Percentiles rank a stretch among this genome's conserved stretches.
These are phyloP conservation scores for Ericerus pela DNA, from an alignment of 1,140 invertebrate genomes.

Conservation along the genomic window DNA sequence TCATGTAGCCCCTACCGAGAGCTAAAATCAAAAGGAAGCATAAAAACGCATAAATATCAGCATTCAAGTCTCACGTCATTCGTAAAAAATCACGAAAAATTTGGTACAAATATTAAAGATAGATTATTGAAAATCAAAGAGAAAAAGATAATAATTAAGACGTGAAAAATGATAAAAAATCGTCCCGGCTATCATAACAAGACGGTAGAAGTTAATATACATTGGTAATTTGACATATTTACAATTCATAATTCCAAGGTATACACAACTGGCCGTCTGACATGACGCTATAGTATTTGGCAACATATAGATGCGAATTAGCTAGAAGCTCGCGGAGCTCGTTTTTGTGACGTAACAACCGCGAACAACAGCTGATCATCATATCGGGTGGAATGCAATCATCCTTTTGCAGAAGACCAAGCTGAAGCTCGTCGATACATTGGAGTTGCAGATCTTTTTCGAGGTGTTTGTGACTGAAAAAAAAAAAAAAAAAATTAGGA, in stretches of 20 bases:
- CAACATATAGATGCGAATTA: constrained; percentile 56
- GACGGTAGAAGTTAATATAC: background rate
- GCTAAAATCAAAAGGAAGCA: too few species aligned
- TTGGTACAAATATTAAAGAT: too few species aligned
- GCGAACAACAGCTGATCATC: constrained; percentile 70
- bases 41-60: too few species aligned
- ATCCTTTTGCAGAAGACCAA: constrained; percentile 63
- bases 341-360: constrained; percentile 42
- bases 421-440: constrained; percentile 46
- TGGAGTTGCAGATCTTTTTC: constrained; percentile 51
- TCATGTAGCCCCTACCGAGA: too few species aligned
- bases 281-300: constrained; percentile 81
- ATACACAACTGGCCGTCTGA: constrained; percentile 80
- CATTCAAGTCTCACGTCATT: too few species aligned
- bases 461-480: constrained; percentile 55
- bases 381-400: constrained; percentile 75
- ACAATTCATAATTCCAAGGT: constrained; percentile 74
- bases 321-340: constrained; percentile 30
- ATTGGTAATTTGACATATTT: background rate
- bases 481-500: constrained; percentile 23
- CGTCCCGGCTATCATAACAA: background rate
- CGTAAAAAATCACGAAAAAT: too few species aligned
- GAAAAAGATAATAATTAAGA: background rate
- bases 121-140: background rate
- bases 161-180: background rate